Evolutionary conservation across 2,888 invertebrate species (phyloP).

Genomic region (Platycheirus albimanus): DNA sequence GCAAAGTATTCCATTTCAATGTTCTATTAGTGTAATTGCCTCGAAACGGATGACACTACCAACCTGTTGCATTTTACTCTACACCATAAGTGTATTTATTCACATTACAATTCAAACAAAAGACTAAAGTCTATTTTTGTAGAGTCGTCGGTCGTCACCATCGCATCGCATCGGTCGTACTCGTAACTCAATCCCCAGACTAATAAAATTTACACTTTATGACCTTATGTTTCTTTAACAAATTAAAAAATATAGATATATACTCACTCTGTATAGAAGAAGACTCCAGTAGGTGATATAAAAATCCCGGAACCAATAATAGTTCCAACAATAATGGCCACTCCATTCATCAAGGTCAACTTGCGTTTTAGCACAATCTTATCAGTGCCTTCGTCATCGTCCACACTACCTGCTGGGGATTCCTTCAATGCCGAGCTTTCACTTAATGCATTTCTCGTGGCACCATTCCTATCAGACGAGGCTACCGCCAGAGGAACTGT

Average conservation of each 20-base stretch:
- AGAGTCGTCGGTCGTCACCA: too few species aligned
- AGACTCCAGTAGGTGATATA: slow-evolving; percentile 93
- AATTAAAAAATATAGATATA: not conserved
- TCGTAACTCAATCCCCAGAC: slow-evolving; percentile 2
- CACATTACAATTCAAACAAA: not conserved
- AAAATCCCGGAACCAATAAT: slow-evolving; percentile 97
- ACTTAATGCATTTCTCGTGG: slow-evolving; percentile 5
- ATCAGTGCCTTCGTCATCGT: slow-evolving; percentile 76
- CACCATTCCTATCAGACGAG: slow-evolving; percentile 36
- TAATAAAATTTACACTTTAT: not conserved
- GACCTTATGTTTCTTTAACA: not conserved
- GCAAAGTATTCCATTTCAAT: not conserved
- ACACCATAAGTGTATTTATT: not conserved
- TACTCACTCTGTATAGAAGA: slow-evolving; percentile 86
- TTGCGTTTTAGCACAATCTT: slow-evolving; percentile 90
- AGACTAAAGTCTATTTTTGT: not conserved
- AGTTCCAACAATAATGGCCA: slow-evolving; percentile 93
- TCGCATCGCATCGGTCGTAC: too few species aligned
- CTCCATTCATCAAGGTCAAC: slow-evolving; percentile 93
- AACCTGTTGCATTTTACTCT: slow-evolving; percentile 16
- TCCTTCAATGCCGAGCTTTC: slow-evolving; percentile 32
- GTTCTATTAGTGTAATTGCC: slow-evolving; percentile 9
- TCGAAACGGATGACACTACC: not conserved
- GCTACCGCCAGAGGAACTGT: slow-evolving; percentile 50
- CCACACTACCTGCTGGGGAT: slow-evolving; percentile 40